Evolutionary conservation across 2,797 vertebrate genomes (phyloP).

Genomic region (Urophycis tenuis): DNA sequence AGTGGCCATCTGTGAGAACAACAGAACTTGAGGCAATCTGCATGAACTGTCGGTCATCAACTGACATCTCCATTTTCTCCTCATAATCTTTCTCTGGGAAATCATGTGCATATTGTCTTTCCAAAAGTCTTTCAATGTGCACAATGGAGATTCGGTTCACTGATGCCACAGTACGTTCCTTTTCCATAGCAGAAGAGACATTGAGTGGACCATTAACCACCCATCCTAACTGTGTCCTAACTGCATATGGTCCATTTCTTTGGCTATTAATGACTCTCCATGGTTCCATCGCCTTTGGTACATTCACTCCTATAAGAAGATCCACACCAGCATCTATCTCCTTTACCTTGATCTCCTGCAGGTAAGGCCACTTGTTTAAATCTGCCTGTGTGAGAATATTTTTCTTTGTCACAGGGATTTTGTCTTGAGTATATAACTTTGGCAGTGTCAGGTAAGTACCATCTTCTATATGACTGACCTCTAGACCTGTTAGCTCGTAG

Average conservation of each 20-base stretch:
- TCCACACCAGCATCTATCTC: constrained; percentile 16
- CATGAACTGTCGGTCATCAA: constrained; percentile 10
- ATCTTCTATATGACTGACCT: constrained; percentile 11
- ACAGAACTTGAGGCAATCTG: background rate
- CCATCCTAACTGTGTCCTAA: constrained; percentile 19
- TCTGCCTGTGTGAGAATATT: constrained; percentile 7
- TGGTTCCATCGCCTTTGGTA: constrained; percentile 11
- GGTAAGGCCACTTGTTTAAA: constrained; percentile 10
- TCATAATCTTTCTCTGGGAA: constrained; percentile 24
- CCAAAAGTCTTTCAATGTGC: constrained; percentile 9
- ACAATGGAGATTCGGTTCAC: constrained; percentile 11
- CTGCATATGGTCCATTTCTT: constrained; percentile 17
- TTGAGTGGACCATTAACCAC: constrained; percentile 21
- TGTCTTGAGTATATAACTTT: constrained; percentile 16
- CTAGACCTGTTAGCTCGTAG: constrained; percentile 21
- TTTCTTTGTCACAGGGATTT: constrained; percentile 21
- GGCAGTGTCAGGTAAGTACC: constrained; percentile 8
- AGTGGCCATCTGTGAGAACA: background rate
- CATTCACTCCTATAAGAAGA: constrained; percentile 11
- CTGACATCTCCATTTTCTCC: constrained; percentile 20
- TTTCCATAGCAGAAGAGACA: background rate
- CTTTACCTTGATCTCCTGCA: background rate
- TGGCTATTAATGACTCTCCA: constrained; percentile 19
- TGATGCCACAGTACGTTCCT: background rate
- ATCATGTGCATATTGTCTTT: constrained; percentile 15